phyloP scores from a whole-genome alignment of 2,888 invertebrate species.

The Phragmatobia fuliginosa region DNA sequence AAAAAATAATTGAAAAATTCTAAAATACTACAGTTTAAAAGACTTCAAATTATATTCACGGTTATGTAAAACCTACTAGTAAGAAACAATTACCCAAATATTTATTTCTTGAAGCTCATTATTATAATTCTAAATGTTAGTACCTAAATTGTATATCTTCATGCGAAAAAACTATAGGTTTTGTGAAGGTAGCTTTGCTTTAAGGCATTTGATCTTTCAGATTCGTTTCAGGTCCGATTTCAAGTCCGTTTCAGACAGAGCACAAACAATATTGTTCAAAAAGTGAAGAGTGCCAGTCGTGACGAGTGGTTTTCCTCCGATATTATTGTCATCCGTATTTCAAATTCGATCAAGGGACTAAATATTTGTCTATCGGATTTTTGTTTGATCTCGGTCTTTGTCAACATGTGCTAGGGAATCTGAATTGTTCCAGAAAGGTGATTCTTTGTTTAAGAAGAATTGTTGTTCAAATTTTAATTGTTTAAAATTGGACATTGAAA shows the following conservation, averaged over 20 bases:
- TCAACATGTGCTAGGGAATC: background rate
- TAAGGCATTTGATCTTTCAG: background rate
- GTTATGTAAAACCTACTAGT: too few species aligned
- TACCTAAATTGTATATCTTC: too few species aligned
- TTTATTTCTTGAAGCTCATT: too few species aligned
- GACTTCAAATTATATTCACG: too few species aligned
- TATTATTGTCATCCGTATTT: background rate
- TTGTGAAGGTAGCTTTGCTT: too few species aligned
- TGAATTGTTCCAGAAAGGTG: background rate
- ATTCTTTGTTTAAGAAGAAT: background rate
- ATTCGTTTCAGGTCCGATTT: too few species aligned
- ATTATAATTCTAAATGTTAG: too few species aligned
- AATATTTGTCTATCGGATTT: constrained; percentile 9
- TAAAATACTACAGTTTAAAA: too few species aligned
- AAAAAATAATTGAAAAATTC: too few species aligned
- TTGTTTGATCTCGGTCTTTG: background rate
- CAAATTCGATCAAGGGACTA: constrained; percentile 1
- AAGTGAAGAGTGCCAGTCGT: background rate
- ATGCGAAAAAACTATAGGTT: too few species aligned
- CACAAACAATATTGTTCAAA: background rate
- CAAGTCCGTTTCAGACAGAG: too few species aligned
- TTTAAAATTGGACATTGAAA: background rate
- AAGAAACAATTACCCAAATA: too few species aligned
- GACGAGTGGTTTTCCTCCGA: background rate
- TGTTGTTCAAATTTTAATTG: background rate